These are phyloP conservation scores for Pachypeltis micranthus DNA, from an alignment of 1,140 invertebrate genomes.

Conservation along the genomic window DNA sequence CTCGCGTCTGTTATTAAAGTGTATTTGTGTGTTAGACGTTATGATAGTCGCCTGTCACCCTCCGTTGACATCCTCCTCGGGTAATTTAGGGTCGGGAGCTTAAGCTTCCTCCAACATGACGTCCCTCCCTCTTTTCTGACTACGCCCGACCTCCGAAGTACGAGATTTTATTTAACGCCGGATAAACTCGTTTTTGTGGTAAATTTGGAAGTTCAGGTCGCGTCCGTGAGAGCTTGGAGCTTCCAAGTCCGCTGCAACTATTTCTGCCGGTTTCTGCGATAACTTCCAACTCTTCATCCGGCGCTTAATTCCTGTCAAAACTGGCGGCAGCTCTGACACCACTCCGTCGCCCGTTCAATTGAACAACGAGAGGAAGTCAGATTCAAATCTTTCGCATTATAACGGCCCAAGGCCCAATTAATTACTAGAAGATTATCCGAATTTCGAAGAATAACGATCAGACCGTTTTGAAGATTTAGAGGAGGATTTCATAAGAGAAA, in stretches of 20 bases:
- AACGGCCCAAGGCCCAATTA: not conserved
- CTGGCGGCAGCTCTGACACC: too few species aligned
- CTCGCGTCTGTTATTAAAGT: slow-evolving; percentile 12
- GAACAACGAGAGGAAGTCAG: too few species aligned
- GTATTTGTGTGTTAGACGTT: slow-evolving; percentile 15
- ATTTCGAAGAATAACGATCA: not conserved
- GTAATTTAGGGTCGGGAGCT: slow-evolving; percentile 10
- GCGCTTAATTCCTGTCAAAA: too few species aligned
- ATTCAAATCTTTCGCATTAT: not conserved
- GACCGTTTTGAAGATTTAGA: not conserved
- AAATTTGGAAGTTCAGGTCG: too few species aligned
- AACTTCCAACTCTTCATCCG: too few species aligned
- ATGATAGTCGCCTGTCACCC: slow-evolving; percentile 12
- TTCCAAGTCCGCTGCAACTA: too few species aligned
- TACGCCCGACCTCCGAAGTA: too few species aligned
- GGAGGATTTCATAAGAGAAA: not conserved
- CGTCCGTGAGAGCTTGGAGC: too few species aligned
- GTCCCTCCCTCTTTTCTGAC: not conserved
- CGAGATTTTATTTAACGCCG: too few species aligned
- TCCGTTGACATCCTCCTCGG: slow-evolving; percentile 7
- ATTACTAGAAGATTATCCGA: slow-evolving; percentile 3
- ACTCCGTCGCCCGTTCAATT: too few species aligned
- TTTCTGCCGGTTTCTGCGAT: too few species aligned
- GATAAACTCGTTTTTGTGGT: too few species aligned
- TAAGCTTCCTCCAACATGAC: not conserved